A percentile compares a stretch with the other conserved stretches of the same genome.
Conservation (phyloP, 2,113 vertebrate genomes). For the Saimiri boliviensis region DNA sequence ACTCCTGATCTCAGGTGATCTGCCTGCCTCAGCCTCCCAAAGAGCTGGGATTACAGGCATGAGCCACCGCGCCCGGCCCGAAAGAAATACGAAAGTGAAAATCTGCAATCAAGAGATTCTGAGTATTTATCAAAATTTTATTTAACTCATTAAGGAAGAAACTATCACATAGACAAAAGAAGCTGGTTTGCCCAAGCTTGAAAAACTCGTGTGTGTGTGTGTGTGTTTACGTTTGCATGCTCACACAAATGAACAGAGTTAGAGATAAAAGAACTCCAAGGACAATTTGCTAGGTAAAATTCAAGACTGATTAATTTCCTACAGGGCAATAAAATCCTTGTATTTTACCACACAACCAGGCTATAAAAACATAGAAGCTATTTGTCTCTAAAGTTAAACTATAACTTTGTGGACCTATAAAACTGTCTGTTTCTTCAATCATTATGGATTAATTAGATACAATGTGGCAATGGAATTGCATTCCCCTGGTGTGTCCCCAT, state of each 20-base stretch:
- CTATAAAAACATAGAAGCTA: constrained; percentile 25
- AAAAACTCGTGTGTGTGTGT: neutral
- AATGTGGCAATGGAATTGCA: neutral
- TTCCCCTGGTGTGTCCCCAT: neutral
- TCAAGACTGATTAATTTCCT: constrained; percentile 40
- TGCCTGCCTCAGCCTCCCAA: no score
- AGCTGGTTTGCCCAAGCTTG: neutral
- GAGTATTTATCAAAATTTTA: constrained; percentile 19
- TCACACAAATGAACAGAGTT: neutral
- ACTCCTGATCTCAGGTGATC: no score
- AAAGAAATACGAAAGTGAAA: neutral
- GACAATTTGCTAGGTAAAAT: neutral
- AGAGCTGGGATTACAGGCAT: no score
- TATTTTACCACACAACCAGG: neutral
- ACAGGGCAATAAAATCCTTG: constrained; percentile 45
- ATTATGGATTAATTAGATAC: constrained; percentile 18
- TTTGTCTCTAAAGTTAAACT: constrained; percentile 55
- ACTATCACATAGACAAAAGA: neutral
- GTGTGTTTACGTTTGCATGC: neutral
- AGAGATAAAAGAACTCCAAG: constrained; percentile 42
- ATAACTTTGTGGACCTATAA: constrained; percentile 55
- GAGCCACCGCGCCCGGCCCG: no score
- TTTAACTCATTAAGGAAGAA: constrained; percentile 28
- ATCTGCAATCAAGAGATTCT: neutral
- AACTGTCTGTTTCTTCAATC: constrained; percentile 15